phyloP scores from a whole-genome alignment of 2,888 invertebrate species.

The Coleophora flavipennella region DNA sequence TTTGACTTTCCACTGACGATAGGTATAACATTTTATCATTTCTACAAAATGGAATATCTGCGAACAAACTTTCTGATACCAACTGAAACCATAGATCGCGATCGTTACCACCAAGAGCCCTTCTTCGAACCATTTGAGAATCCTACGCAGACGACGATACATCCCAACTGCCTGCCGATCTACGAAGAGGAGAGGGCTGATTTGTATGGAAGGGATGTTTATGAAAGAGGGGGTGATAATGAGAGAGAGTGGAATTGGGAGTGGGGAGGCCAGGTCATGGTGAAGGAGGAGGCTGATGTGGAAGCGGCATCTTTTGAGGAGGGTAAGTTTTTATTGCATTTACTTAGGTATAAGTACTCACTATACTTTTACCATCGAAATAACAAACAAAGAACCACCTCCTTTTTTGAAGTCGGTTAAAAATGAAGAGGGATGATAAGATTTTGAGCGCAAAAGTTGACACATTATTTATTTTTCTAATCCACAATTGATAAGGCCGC shows the following conservation, averaged over 20 bases:
- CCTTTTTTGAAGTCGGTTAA: no score
- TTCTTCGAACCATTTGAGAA: slow-evolving; percentile 1
- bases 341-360: no score
- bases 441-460: no score
- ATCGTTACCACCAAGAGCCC: slow-evolving; percentile 12
- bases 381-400: no score
- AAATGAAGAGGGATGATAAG: no score
- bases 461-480: no score
- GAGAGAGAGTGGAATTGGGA: slow-evolving; percentile 28
- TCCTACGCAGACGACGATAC: slow-evolving; percentile 6
- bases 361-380: no score
- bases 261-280: slow-evolving; percentile 27
- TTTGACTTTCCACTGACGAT: no score
- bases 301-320: slow-evolving; percentile 28
- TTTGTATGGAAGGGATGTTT: slow-evolving; percentile 13
- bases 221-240: slow-evolving; percentile 18
- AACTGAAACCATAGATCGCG: slow-evolving; percentile 18
- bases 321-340: slow-evolving; percentile 24
- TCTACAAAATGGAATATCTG: slow-evolving; percentile 42
- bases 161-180: slow-evolving; percentile 36
- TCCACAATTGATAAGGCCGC: no score
- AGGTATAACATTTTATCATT: no score
- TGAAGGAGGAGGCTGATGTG: slow-evolving; percentile 34
- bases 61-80: slow-evolving; percentile 29
- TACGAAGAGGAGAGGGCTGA: slow-evolving; percentile 34